phyloP scores from a whole-genome alignment of 2,888 invertebrate genomes.

The Orthosia incerta region DNA sequence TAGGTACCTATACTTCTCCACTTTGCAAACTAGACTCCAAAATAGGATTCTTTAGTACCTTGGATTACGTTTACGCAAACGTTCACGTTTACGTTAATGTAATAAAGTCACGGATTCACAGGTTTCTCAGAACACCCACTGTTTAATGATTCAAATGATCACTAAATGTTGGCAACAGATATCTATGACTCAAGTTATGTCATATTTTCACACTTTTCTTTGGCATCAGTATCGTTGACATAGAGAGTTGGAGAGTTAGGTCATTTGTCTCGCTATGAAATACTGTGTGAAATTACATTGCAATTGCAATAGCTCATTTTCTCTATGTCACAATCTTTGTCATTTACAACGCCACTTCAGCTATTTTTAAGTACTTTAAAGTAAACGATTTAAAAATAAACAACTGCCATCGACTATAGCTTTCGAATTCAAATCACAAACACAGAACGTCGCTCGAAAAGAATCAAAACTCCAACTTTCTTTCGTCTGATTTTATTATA shows the following conservation, averaged over 20 bases:
- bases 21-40: background rate
- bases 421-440: constrained; percentile 49
- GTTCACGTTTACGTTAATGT: constrained; percentile 15
- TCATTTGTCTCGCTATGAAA: constrained; percentile 32
- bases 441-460: constrained; percentile 3
- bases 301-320: background rate
- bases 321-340: background rate
- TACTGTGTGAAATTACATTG: constrained; percentile 31
- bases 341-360: background rate
- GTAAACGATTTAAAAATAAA: constrained; percentile 21
- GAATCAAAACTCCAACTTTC: constrained; percentile 38
- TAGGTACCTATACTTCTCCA: no score
- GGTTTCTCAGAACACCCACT: constrained; percentile 17
- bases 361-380: background rate
- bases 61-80: constrained; percentile 23
- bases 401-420: background rate
- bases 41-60: constrained; percentile 7
- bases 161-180: constrained; percentile 42
- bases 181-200: constrained; percentile 45
- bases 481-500: constrained; percentile 34
- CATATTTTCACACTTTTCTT: constrained; percentile 52
- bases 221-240: constrained; percentile 45
- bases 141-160: constrained; percentile 49
- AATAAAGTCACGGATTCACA: constrained; percentile 33
- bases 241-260: constrained; percentile 33